These are phyloP conservation scores for Tapera naevia DNA, from an alignment of 2,797 vertebrate species.

Conservation along the genomic window DNA sequence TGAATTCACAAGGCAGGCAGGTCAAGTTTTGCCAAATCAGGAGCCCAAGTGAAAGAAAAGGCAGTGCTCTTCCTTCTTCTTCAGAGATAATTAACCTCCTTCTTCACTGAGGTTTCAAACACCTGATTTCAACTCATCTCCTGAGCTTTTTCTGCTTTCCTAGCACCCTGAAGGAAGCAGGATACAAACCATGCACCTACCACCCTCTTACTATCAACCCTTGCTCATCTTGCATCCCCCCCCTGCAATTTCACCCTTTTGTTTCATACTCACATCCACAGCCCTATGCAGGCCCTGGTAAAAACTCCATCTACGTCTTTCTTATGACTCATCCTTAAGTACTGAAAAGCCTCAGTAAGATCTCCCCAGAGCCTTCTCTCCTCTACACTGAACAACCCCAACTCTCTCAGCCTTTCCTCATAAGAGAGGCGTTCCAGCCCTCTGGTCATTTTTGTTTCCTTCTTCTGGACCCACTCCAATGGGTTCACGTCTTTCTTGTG, in stretches of 20 bases:
- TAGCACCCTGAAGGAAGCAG: background rate
- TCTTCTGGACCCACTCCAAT: background rate
- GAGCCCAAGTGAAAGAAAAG: background rate
- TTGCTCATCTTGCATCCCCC: background rate
- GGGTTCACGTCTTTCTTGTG: background rate
- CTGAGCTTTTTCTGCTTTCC: background rate
- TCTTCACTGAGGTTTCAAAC: background rate
- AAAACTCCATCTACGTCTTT: background rate
- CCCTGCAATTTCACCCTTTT: background rate
- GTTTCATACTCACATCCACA: background rate
- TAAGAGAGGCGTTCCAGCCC: background rate
- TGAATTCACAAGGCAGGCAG: background rate
- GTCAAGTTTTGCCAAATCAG: background rate
- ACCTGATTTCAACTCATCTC: background rate
- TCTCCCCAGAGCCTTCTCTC: background rate
- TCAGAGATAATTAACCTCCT: background rate
- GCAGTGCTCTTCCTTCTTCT: background rate
- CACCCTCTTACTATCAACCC: background rate
- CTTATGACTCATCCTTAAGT: background rate
- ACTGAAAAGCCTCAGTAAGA: background rate
- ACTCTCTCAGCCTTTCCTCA: background rate
- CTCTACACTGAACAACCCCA: background rate
- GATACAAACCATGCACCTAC: background rate
- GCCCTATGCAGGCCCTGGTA: background rate
- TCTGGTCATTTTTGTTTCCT: background rate